phyloP scores from a whole-genome alignment of 2,797 vertebrate genomes.

The Pseudopleuronectes americanus region DNA sequence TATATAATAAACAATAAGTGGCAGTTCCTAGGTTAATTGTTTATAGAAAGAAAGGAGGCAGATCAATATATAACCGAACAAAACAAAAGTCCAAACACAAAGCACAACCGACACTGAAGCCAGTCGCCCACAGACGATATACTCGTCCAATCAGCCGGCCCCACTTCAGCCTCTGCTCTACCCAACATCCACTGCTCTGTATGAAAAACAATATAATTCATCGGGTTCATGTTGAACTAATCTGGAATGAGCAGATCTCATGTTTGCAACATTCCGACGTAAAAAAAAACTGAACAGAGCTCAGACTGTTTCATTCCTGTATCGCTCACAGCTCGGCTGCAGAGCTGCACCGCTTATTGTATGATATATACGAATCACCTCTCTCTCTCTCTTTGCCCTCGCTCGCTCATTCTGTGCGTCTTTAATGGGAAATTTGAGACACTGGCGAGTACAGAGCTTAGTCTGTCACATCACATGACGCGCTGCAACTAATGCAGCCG shows the following conservation, averaged over 20 bases:
- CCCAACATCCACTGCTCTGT: not conserved
- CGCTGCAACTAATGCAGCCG: conserved; percentile 82
- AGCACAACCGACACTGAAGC: no score
- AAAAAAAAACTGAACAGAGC: not conserved
- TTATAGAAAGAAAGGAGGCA: no score
- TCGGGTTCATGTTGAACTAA: not conserved
- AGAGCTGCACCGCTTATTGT: conserved; percentile 13
- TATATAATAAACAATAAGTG: no score
- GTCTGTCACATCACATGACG: conserved; percentile 85
- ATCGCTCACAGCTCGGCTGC: not conserved
- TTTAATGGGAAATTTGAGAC: conserved; percentile 86
- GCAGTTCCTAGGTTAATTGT: no score
- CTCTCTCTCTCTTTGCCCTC: conserved; percentile 3
- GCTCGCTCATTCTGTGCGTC: conserved; percentile 68
- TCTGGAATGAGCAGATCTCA: not conserved
- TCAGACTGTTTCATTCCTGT: conserved; percentile 7
- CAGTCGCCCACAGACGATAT: no score
- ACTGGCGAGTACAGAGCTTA: conserved; percentile 80
- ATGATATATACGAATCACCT: conserved; percentile 40
- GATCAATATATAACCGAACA: no score
- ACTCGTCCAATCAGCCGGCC: no score
- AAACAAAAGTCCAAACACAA: not conserved
- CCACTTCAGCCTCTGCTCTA: not conserved
- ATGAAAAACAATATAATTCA: not conserved
- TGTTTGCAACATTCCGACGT: conserved; percentile 5